Percentiles rank a stretch among this genome's conserved stretches.
These are phyloP conservation scores for Conomelus anceps DNA, from an alignment of 2,888 invertebrate species.

Conservation along the genomic window DNA sequence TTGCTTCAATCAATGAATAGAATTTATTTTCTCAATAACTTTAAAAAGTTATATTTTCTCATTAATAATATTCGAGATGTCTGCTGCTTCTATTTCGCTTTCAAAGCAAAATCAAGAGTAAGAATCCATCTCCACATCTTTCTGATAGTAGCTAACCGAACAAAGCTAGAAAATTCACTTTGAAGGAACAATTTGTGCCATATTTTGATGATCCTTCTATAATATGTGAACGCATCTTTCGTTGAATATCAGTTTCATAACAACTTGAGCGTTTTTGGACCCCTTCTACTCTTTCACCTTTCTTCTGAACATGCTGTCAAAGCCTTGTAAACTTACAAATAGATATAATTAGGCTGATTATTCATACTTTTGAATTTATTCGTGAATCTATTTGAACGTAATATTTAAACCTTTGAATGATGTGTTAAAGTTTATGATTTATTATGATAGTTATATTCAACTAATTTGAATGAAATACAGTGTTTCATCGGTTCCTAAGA, in stretches of 20 bases:
- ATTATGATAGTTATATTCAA: neutral
- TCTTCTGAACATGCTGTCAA: neutral
- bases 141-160: too few relatives aligned
- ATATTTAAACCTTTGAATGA: too few relatives aligned
- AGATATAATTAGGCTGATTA: neutral
- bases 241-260: neutral
- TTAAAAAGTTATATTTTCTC: too few relatives aligned
- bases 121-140: too few relatives aligned
- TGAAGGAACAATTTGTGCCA: neutral
- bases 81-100: too few relatives aligned
- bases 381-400: too few relatives aligned
- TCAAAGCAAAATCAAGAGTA: too few relatives aligned
- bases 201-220: neutral
- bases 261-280: neutral
- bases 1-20: neutral
- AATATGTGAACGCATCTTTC: neutral
- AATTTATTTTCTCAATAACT: neutral
- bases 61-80: too few relatives aligned
- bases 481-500: neutral
- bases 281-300: neutral
- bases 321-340: neutral
- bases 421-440: neutral
- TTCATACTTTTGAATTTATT: neutral
- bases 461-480: neutral
- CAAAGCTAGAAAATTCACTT: neutral